These are phyloP conservation scores for Panulirus ornatus DNA, from an alignment of 1,140 invertebrate species.

Conservation along the genomic window DNA sequence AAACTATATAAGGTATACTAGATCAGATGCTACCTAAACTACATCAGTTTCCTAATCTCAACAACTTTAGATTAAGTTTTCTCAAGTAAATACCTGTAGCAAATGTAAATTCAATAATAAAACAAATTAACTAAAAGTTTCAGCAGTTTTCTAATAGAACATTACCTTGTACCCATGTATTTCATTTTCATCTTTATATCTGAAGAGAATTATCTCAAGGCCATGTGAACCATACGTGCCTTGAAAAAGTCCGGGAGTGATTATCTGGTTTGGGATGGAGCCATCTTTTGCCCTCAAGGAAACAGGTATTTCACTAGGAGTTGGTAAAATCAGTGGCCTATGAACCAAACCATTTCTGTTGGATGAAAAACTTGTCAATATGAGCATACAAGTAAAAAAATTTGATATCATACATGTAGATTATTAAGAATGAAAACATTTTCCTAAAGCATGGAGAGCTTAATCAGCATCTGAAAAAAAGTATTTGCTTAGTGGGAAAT, in stretches of 20 bases:
- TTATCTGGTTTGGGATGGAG: slow-evolving; percentile 41
- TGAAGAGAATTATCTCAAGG: slow-evolving; percentile 50
- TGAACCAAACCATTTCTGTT: slow-evolving; percentile 24
- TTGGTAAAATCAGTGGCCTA: slow-evolving; percentile 34
- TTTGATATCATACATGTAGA: too few species aligned
- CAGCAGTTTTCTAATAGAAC: background rate
- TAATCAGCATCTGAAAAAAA: too few species aligned
- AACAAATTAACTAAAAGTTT: background rate
- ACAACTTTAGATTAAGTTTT: background rate
- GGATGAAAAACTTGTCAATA: background rate
- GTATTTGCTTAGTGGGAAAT: too few species aligned
- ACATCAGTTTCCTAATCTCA: background rate
- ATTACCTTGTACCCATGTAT: slow-evolving; percentile 61
- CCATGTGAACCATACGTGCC: slow-evolving; percentile 47
- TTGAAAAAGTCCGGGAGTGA: slow-evolving; percentile 60
- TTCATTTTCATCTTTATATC: slow-evolving; percentile 64
- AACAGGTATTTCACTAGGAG: background rate
- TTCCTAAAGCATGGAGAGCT: too few species aligned
- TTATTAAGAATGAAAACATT: too few species aligned
- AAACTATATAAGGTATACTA: background rate
- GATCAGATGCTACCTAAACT: background rate
- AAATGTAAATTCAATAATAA: background rate
- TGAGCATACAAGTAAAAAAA: too few species aligned
- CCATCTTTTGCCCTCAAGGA: slow-evolving; percentile 34
- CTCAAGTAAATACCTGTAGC: background rate